A percentile compares a stretch with the other conserved stretches of the same genome.
phyloP scores from a whole-genome alignment of 2,888 invertebrate genomes.

The Lepidochitona cinerea region DNA sequence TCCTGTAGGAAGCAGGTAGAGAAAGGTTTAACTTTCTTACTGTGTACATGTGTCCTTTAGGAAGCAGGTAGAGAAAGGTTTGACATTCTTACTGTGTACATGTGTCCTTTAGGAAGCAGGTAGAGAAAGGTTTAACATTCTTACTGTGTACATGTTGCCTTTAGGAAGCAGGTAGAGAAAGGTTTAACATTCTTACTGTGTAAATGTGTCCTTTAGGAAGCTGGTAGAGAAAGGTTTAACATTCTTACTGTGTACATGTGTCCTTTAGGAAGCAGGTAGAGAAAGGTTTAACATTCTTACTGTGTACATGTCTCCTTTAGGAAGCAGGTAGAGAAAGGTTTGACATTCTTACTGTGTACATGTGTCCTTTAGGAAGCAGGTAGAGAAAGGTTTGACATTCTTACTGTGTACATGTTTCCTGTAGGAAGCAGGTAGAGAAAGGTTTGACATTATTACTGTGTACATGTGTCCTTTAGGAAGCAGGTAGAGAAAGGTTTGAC shows the following conservation, averaged over 20 bases:
- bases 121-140: conserved; percentile 86
- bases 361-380: conserved; percentile 63
- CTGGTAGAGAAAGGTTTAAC: conserved; percentile 82
- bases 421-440: conserved; percentile 77
- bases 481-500: conserved; percentile 82
- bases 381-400: conserved; percentile 86
- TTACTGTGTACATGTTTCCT: too few relatives aligned
- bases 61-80: conserved; percentile 79
- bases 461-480: too few relatives aligned
- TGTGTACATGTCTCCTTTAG: too few relatives aligned
- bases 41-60: too few relatives aligned
- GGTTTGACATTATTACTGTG: conserved; percentile 86
- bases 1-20: conserved; percentile 77
- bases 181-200: conserved; percentile 86
- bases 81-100: conserved; percentile 87
- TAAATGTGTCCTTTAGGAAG: too few relatives aligned
- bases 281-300: conserved; percentile 83
- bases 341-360: conserved; percentile 87
- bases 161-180: conserved; percentile 77
- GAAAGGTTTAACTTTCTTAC: conserved; percentile 83
- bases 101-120: conserved; percentile 63
- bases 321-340: conserved; percentile 79
- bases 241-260: too few relatives aligned
- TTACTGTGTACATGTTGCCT: too few relatives aligned
- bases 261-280: conserved; percentile 77